Evolutionary conservation across 2,797 vertebrate genomes (phyloP).

Genomic region (Hypotaenidia okinawae): DNA sequence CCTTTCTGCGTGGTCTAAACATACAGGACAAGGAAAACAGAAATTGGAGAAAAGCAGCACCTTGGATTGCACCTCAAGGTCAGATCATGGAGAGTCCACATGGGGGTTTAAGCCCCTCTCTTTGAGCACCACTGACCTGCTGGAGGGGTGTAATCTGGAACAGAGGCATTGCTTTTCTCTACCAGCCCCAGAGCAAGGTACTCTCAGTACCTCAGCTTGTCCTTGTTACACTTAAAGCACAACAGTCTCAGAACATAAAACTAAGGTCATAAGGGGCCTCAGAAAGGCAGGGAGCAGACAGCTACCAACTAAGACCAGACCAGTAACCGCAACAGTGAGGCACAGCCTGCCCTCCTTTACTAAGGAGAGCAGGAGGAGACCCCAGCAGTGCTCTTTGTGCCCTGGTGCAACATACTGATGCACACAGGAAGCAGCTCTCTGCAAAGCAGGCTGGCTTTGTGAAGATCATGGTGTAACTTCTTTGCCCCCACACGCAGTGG

Average conservation of each 20-base stretch:
- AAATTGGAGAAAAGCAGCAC: background rate
- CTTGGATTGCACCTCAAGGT: background rate
- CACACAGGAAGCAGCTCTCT: too few species aligned
- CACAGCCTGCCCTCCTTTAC: background rate
- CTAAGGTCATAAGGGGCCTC: background rate
- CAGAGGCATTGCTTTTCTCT: background rate
- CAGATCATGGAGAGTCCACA: background rate
- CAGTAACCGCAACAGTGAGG: background rate
- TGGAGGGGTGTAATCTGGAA: background rate
- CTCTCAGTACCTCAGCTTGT: background rate
- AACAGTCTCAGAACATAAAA: background rate
- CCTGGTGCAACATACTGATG: too few species aligned
- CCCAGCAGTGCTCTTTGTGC: background rate
- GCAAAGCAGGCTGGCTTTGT: background rate
- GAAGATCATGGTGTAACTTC: background rate
- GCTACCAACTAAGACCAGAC: background rate
- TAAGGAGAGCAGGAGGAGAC: rapidly evolving
- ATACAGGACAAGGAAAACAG: background rate
- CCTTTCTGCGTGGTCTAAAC: background rate
- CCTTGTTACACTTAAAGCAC: background rate
- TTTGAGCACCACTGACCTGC: background rate
- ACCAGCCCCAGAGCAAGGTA: background rate
- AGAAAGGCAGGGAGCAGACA: background rate
- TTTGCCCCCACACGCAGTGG: background rate
- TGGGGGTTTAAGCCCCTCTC: rapidly evolving